Percentiles rank a stretch among this genome's conserved stretches.
Evolutionary conservation across 2,113 vertebrate genomes (phyloP).

Genomic region (Cygnus atratus): DNA sequence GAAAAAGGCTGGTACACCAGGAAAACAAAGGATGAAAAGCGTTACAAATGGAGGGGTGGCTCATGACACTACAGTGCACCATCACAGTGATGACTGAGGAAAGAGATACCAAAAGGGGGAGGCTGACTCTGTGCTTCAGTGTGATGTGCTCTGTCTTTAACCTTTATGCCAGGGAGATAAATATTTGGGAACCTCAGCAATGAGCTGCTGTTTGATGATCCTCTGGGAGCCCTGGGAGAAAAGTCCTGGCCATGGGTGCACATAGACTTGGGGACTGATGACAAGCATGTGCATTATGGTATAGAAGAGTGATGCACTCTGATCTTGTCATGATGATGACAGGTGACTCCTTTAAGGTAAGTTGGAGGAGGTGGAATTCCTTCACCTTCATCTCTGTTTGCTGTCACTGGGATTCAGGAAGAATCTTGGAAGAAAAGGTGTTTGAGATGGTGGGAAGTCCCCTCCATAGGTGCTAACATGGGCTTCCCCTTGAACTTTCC

Average conservation of each 20-base stretch:
- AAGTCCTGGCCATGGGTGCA: neutral
- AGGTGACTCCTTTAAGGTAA: neutral
- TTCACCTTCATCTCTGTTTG: neutral
- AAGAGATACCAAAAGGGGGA: neutral
- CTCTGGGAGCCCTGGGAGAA: neutral
- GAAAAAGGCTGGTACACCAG: fast-evolving
- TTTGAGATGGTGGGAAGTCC: neutral
- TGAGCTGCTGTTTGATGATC: neutral
- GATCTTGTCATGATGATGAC: neutral
- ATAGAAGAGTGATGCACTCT: neutral
- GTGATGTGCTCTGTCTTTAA: neutral
- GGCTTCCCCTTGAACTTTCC: neutral
- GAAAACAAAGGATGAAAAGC: neutral
- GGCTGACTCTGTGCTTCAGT: neutral
- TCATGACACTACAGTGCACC: neutral
- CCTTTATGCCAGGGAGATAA: neutral
- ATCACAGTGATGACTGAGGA: neutral
- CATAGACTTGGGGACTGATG: neutral
- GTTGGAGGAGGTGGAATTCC: neutral
- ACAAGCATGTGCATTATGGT: neutral
- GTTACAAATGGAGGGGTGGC: neutral
- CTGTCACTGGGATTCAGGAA: neutral
- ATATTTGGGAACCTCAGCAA: neutral
- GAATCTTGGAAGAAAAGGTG: neutral
- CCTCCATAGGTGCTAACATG: neutral